These are phyloP conservation scores for Hydroisotoma schaefferi DNA, from an alignment of 2,888 invertebrate species.

Conservation along the genomic window DNA sequence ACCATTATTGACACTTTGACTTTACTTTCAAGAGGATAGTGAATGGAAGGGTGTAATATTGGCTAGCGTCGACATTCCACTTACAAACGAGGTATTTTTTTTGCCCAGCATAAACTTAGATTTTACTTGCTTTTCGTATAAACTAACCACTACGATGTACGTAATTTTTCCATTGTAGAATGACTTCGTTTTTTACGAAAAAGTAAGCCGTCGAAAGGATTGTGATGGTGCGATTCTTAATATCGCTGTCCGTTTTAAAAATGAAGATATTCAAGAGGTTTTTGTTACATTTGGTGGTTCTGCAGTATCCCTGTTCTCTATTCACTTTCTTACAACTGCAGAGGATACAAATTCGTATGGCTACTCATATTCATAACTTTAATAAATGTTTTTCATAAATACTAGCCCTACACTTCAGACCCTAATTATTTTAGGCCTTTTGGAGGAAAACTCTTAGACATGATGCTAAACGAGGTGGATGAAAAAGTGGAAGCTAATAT, in stretches of 20 bases:
- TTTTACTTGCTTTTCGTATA: not conserved
- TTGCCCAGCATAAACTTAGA: too few species aligned
- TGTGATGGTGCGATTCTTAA: conserved; percentile 96
- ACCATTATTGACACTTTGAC: too few species aligned
- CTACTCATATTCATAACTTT: not conserved
- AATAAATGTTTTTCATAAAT: not conserved
- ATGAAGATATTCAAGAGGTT: not conserved
- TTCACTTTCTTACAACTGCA: not conserved
- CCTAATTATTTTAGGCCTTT: not conserved
- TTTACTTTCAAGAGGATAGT: too few species aligned
- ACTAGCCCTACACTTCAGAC: too few species aligned
- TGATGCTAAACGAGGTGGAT: not conserved
- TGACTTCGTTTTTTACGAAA: conserved; percentile 78
- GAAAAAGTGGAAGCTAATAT: not conserved
- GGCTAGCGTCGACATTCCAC: conserved; percentile 8
- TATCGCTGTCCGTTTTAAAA: conserved; percentile 64
- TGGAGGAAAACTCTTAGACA: not conserved
- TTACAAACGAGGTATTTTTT: conserved; percentile 9
- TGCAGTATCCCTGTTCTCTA: conserved; percentile 3
- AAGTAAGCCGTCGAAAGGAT: conserved; percentile 85
- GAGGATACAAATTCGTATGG: too few species aligned
- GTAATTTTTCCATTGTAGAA: conserved; percentile 50
- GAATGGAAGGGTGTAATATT: not conserved
- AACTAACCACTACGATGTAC: not conserved
- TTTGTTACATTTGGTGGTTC: conserved; percentile 27